Conservation (phyloP, 2,888 invertebrate species). For the Exephanes ischioxanthus region DNA sequence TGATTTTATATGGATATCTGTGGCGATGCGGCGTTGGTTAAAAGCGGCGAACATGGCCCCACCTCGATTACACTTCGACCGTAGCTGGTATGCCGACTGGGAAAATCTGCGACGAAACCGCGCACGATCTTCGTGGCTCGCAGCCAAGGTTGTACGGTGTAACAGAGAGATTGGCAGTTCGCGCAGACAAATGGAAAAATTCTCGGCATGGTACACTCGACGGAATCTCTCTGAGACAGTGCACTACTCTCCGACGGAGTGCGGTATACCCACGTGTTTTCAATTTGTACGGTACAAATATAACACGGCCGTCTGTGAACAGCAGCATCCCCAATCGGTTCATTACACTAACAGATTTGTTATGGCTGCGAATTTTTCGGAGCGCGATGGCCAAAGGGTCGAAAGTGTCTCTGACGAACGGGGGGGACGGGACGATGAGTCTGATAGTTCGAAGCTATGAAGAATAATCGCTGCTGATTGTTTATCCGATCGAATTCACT, state of each 20-base stretch:
- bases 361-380: conserved; percentile 46
- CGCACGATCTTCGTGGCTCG: background rate
- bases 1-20: background rate
- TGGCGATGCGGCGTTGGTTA: background rate
- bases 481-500: conserved; percentile 42
- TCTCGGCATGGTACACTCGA: background rate
- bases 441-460: conserved; percentile 20
- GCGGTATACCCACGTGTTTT: conserved; percentile 57
- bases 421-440: background rate
- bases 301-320: conserved; percentile 40
- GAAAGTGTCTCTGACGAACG: conserved; percentile 41
- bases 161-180: background rate
- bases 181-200: background rate
- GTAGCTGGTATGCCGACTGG: background rate
- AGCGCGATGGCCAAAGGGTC: conserved; percentile 33
- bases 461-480: conserved; percentile 52
- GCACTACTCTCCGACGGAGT: conserved; percentile 9
- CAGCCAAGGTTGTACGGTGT: background rate
- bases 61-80: background rate
- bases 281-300: conserved; percentile 63
- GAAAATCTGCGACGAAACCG: background rate
- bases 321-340: conserved; percentile 47
- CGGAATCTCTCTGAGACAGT: conserved; percentile 11
- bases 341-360: conserved; percentile 49
- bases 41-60: background rate